Conservation (phyloP, 2,888 invertebrate genomes). For the Eustalomyia histrio region DNA sequence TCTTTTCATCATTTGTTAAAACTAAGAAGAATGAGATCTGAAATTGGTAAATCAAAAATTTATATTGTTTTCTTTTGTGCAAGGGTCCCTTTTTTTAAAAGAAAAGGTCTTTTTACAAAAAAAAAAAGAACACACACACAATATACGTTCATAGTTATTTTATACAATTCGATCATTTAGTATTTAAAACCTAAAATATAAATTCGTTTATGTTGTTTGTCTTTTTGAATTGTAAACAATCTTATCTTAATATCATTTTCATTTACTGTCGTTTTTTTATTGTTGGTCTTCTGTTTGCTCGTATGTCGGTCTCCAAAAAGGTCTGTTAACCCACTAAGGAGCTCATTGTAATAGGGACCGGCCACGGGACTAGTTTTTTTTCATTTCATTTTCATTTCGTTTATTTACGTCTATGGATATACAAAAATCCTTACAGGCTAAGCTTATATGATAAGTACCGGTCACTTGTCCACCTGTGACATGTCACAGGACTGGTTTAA, state of each 20-base stretch:
- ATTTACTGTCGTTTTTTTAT: conserved; percentile 58
- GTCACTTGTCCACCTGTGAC: too few species aligned
- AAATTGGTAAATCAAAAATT: conserved; percentile 45
- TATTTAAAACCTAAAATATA: not conserved
- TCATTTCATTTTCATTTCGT: too few species aligned
- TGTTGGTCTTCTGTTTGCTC: conserved; percentile 43
- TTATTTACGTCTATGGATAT: too few species aligned
- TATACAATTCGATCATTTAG: conserved; percentile 18
- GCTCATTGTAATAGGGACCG: too few species aligned
- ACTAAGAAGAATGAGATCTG: not conserved
- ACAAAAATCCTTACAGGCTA: too few species aligned
- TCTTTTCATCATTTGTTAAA: conserved; percentile 54
- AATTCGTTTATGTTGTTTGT: conserved; percentile 4
- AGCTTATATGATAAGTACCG: too few species aligned
- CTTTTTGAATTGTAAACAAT: conserved; percentile 44
- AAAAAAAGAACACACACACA: conserved; percentile 40
- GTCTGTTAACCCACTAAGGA: not conserved
- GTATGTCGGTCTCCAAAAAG: conserved; percentile 7
- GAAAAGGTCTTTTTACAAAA: conserved; percentile 26
- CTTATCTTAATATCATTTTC: conserved; percentile 64
- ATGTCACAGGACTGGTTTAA: too few species aligned
- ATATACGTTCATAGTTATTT: not conserved
- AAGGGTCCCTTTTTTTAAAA: conserved; percentile 6
- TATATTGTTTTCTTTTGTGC: conserved; percentile 28
- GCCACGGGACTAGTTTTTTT: too few species aligned